Conservation (phyloP, 2,113 vertebrate genomes). For the Gobius niger region DNA sequence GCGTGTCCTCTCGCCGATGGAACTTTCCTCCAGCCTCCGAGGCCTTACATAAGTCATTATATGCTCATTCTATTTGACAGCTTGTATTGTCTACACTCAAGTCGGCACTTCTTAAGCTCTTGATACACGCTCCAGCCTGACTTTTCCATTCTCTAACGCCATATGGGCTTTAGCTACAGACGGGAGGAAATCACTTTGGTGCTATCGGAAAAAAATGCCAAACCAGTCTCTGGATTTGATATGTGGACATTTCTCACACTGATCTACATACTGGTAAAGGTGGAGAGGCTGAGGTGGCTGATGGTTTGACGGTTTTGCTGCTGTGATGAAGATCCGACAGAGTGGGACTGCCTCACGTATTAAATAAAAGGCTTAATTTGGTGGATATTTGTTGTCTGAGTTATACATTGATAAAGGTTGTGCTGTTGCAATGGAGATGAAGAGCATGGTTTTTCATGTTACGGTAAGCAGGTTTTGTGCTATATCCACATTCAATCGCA, state of each 20-base stretch:
- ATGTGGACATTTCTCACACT: not conserved
- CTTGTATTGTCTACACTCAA: not conserved
- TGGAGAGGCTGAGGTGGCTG: no score
- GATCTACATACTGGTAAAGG: not conserved
- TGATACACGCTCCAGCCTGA: not conserved
- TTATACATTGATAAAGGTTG: no score
- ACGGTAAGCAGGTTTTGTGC: no score
- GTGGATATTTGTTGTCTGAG: no score
- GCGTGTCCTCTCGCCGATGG: not conserved
- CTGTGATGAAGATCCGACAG: no score
- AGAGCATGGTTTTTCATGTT: no score
- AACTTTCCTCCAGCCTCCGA: not conserved
- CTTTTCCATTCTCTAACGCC: not conserved
- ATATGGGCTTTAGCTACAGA: not conserved
- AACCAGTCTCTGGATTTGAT: not conserved
- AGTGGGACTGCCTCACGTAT: no score
- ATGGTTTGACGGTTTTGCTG: no score
- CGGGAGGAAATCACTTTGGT: not conserved
- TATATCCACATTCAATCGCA: no score
- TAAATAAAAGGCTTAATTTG: no score
- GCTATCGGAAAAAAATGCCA: not conserved
- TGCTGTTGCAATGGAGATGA: no score
- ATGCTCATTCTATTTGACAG: not conserved
- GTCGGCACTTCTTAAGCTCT: not conserved
- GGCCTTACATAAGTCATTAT: not conserved